phyloP scores from a whole-genome alignment of 2,888 invertebrate species.

The Ectemnius lituratus region DNA sequence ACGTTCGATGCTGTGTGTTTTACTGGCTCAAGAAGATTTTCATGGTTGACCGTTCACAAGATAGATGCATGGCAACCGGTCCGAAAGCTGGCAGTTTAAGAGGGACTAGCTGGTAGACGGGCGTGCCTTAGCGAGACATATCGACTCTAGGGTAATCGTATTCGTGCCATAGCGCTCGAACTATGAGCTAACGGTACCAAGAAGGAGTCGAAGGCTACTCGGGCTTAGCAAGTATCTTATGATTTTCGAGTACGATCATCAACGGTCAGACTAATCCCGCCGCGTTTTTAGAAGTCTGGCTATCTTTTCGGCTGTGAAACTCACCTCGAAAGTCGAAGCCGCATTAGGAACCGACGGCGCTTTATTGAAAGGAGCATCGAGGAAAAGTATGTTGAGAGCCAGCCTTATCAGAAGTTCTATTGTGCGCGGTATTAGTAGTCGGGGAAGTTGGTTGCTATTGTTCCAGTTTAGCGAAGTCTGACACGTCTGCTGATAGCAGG shows the following conservation, averaged over 20 bases:
- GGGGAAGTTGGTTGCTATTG: too few species aligned
- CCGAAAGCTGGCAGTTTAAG: slow-evolving; percentile 42
- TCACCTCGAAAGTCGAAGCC: too few species aligned
- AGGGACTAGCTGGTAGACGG: slow-evolving; percentile 18
- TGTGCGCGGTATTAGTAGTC: background rate
- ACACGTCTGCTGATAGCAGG: too few species aligned
- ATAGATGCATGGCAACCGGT: slow-evolving; percentile 37
- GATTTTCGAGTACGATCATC: slow-evolving; percentile 38
- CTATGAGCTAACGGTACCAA: slow-evolving; percentile 68
- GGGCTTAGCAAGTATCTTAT: slow-evolving; percentile 53
- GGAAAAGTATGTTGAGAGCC: background rate
- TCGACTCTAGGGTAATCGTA: slow-evolving; percentile 42
- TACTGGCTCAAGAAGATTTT: slow-evolving; percentile 4
- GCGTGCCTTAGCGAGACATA: slow-evolving; percentile 23
- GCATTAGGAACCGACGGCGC: background rate
- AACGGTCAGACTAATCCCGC: background rate
- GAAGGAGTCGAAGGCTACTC: slow-evolving; percentile 43
- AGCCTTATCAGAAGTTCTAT: background rate
- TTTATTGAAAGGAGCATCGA: background rate
- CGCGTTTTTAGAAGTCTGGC: background rate
- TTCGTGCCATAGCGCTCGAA: slow-evolving; percentile 62
- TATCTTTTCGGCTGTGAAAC: too few species aligned
- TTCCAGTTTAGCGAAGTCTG: too few species aligned
- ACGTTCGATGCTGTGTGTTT: slow-evolving; percentile 9
- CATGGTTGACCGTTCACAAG: slow-evolving; percentile 16